A percentile compares a stretch with the other conserved stretches of the same genome.
Conservation (phyloP, 1,140 invertebrate species). For the Rhizoglyphus robini region DNA sequence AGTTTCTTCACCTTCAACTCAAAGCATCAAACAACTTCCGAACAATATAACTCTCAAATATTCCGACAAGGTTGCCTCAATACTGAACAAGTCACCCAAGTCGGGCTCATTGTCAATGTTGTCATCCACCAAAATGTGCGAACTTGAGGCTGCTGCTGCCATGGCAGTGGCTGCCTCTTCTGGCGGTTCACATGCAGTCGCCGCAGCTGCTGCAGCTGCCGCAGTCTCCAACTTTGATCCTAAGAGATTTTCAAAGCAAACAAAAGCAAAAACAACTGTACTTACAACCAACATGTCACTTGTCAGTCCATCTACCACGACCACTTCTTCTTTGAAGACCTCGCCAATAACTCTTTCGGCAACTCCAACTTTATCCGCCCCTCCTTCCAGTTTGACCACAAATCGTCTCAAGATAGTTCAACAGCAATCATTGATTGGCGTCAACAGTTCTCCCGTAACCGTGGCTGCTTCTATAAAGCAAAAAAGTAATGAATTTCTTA, state of each 20-base stretch:
- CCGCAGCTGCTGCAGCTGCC: not conserved
- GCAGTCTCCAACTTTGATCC: not conserved
- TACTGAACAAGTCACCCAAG: not conserved
- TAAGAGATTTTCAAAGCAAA: not conserved
- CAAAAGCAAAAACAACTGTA: not conserved
- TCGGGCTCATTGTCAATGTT: not conserved
- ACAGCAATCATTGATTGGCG: not conserved
- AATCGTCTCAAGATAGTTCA: not conserved
- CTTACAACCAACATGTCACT: not conserved
- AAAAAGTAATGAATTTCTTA: not conserved
- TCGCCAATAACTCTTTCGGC: not conserved
- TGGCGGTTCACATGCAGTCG: slow-evolving; percentile 2
- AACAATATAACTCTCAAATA: not conserved
- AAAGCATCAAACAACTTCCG: not conserved
- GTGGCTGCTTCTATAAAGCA: not conserved
- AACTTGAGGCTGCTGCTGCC: not conserved
- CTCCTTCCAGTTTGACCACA: not conserved
- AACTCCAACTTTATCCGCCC: not conserved
- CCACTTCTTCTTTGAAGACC: not conserved
- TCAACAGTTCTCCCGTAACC: not conserved
- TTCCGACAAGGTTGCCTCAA: not conserved
- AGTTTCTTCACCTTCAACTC: not conserved
- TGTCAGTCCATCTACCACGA: not conserved
- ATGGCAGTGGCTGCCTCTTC: not conserved
- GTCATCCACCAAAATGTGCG: not conserved